Conservation (phyloP, 2,797 vertebrate genomes). For the Leptoclinus maculatus region DNA sequence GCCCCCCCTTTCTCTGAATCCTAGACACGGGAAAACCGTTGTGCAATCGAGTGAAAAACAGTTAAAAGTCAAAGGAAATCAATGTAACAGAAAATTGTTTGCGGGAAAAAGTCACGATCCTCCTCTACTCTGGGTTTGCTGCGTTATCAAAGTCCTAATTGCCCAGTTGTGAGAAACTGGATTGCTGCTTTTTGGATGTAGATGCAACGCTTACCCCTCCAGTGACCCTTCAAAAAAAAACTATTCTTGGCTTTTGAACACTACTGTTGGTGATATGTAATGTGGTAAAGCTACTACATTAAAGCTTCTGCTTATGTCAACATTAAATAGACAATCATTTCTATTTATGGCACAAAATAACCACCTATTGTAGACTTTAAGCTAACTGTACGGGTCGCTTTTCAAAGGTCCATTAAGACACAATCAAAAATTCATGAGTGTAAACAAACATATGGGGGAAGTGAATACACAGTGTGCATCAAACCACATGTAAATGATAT, state of each 20-base stretch:
- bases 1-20: too few species aligned
- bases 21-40: too few species aligned
- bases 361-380: neutral
- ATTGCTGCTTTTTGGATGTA: neutral
- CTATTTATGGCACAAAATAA: neutral
- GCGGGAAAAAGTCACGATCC: neutral
- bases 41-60: neutral
- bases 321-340: neutral
- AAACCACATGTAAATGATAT: conserved; percentile 2
- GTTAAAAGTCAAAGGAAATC: neutral
- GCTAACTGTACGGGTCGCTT: neutral
- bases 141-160: neutral
- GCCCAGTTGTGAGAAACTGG: too few species aligned
- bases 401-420: conserved; percentile 38
- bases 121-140: neutral
- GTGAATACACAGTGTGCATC: conserved; percentile 6
- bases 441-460: conserved; percentile 26
- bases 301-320: neutral
- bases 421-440: conserved; percentile 52
- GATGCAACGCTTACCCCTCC: neutral
- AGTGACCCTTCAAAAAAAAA: neutral
- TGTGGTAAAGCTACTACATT: neutral
- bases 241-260: neutral
- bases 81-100: conserved; percentile 7
- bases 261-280: neutral